Conservation (phyloP, 1,140 invertebrate species). For the Cotesia typhae region DNA sequence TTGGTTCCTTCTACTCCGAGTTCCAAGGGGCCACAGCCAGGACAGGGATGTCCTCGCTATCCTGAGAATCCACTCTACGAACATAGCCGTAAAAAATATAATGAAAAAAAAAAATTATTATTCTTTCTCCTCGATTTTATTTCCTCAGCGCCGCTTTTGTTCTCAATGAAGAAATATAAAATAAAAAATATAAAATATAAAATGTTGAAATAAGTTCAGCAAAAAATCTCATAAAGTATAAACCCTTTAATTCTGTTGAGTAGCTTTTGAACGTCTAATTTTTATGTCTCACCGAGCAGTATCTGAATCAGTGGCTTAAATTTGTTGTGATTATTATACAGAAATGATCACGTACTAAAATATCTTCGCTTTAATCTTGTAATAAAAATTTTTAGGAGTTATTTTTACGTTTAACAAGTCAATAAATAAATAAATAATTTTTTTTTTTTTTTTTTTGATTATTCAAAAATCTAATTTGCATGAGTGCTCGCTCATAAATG, state of each 20-base stretch:
- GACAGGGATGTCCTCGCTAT: slow-evolving; percentile 24
- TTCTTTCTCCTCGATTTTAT: slow-evolving; percentile 23
- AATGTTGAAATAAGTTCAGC: neutral
- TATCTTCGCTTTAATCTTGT: neutral
- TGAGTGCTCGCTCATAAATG: too few relatives aligned
- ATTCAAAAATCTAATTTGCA: too few relatives aligned
- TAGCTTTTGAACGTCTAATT: slow-evolving; percentile 12
- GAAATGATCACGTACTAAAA: neutral
- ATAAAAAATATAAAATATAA: neutral
- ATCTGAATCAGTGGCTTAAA: slow-evolving; percentile 5
- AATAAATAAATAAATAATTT: too few relatives aligned
- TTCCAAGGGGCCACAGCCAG: neutral
- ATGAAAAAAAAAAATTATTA: slow-evolving; percentile 22
- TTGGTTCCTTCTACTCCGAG: neutral
- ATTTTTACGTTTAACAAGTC: too few relatives aligned
- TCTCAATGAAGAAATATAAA: slow-evolving; percentile 3
- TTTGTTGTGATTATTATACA: slow-evolving; percentile 8
- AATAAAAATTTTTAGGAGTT: neutral
- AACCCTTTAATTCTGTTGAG: slow-evolving; percentile 12
- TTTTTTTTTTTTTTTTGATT: too few relatives aligned
- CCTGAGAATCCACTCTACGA: slow-evolving; percentile 1
- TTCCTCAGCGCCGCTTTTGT: slow-evolving; percentile 15
- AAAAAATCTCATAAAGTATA: slow-evolving; percentile 14
- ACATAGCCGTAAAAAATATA: neutral
- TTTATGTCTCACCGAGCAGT: slow-evolving; percentile 15